Evolutionary conservation across 2,888 invertebrate genomes (phyloP), one percentile per base, ranked within the genome.

Genomic region (Sclerodermus sp.): DNA sequence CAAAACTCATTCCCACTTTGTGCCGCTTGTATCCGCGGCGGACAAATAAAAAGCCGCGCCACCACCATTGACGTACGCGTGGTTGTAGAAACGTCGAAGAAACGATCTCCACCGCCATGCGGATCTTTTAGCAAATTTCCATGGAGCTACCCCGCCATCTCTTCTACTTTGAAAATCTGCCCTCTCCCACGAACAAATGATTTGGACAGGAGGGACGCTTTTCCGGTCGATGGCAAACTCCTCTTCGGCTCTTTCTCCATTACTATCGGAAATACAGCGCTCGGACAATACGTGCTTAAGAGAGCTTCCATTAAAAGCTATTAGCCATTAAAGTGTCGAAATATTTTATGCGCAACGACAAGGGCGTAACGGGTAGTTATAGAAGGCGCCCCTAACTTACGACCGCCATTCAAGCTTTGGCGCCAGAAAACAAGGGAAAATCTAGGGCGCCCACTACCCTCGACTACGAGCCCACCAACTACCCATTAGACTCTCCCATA

Each of bases 241-340:
- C 34, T 44, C 31, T 41, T 16, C 2, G 16, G 14, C n/a, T 18
- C 17, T 23, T 13, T 23, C 42, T 37, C 13, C 45, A 42, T 9
- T 32, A 46, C 49, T 51, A 23, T 23, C 23, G 23, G 23, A 23
- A 23, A 23, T 23, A 23, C 42, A 53, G 45, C 54, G 55, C 48
- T 57, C 53, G 50, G 54, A 50, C 48, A 49, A 53, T 55, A 58
- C 55, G 50, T 50, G 51, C 43, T 55, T 44, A 47, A 43, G 46
- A 46, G 52, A 59, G 54, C 62, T 55, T 64, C 66, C 67, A 67
- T 70, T 71, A 71, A 68, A 71, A 68, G 64, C 70, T 66, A 68
- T 67, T 66, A 66, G 66, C 69, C 68, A 70, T 69, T 68, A 68
- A 68, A 67, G 67, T 60, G 66, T 68, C 66, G 63, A 68, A 69